These are phyloP conservation scores for Agrilus mali DNA, from an alignment of 2,888 invertebrate genomes.

Conservation along the genomic window DNA sequence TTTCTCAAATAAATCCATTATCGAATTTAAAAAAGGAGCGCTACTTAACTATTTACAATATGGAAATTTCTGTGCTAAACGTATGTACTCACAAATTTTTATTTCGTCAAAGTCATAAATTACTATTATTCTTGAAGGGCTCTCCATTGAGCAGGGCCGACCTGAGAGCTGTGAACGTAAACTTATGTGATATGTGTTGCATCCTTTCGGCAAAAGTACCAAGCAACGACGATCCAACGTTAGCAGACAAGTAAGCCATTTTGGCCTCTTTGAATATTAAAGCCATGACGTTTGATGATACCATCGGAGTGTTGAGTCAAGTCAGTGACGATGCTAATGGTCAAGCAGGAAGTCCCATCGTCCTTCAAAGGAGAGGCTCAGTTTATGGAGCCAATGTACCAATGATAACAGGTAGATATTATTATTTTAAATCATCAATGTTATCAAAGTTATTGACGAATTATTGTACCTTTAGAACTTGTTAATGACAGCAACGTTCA, in stretches of 20 bases:
- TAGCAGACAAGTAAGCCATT: slow-evolving; percentile 99
- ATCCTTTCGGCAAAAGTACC: slow-evolving; percentile 99
- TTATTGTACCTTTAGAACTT: slow-evolving; percentile 53
- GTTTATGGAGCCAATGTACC: slow-evolving; percentile 98
- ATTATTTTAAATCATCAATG: too few species aligned
- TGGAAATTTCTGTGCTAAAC: slow-evolving; percentile 97
- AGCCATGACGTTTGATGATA: slow-evolving; percentile 97
- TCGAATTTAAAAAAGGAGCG: too few species aligned
- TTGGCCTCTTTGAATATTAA: slow-evolving; percentile 99
- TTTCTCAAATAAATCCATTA: too few species aligned
- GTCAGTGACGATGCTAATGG: slow-evolving; percentile 47
- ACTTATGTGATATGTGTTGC: slow-evolving; percentile 99
- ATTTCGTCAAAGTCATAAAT: not conserved
- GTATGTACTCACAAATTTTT: too few species aligned
- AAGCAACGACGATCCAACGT: slow-evolving; percentile 97
- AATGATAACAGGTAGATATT: slow-evolving; percentile 85
- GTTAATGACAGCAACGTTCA: slow-evolving; percentile 99
- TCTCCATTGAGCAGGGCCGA: slow-evolving; percentile 98
- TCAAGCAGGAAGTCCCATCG: slow-evolving; percentile 74
- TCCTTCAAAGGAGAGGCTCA: slow-evolving; percentile 84
- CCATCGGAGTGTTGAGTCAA: slow-evolving; percentile 77
- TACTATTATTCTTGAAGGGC: slow-evolving; percentile 48
- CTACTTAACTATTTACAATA: too few species aligned
- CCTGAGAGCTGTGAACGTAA: slow-evolving; percentile 97
- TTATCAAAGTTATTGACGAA: not conserved